Evolutionary conservation across 2,797 vertebrate genomes (phyloP).

Genomic region (Phrynocephalus forsythii): DNA sequence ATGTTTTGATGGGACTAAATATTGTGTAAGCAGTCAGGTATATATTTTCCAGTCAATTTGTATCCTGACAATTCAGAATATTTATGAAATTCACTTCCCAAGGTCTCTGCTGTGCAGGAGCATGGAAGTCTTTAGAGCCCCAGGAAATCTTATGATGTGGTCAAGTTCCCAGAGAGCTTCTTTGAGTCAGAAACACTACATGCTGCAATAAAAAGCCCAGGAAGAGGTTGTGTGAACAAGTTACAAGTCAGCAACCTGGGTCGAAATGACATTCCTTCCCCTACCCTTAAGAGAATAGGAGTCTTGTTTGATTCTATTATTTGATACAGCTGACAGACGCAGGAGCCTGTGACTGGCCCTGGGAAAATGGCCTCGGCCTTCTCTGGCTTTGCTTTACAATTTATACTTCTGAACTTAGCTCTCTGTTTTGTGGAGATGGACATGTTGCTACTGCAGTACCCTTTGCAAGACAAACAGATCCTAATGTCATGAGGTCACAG

Average conservation of each 20-base stretch:
- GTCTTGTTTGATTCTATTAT: slow-evolving; percentile 30
- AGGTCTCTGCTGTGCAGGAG: background rate
- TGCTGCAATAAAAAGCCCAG: background rate
- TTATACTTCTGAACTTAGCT: background rate
- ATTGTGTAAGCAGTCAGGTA: background rate
- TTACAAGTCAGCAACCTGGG: background rate
- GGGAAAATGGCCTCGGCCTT: background rate
- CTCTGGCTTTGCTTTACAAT: background rate
- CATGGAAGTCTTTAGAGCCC: slow-evolving; percentile 1
- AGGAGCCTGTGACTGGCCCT: background rate
- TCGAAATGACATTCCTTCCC: slow-evolving; percentile 26
- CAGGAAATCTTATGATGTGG: background rate
- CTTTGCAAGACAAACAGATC: background rate
- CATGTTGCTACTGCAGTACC: background rate
- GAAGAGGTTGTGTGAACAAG: slow-evolving; percentile 28
- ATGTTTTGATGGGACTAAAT: background rate
- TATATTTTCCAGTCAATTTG: background rate
- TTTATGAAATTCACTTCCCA: background rate
- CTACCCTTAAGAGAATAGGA: slow-evolving; percentile 5
- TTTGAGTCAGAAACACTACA: background rate
- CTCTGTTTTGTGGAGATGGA: background rate
- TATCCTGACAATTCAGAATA: background rate
- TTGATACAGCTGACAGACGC: background rate
- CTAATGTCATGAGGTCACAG: background rate
- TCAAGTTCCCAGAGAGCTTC: background rate